Base-by-base conservation (phyloP, 2,113 vertebrate species). In the Macquaria ambigua region DNA sequence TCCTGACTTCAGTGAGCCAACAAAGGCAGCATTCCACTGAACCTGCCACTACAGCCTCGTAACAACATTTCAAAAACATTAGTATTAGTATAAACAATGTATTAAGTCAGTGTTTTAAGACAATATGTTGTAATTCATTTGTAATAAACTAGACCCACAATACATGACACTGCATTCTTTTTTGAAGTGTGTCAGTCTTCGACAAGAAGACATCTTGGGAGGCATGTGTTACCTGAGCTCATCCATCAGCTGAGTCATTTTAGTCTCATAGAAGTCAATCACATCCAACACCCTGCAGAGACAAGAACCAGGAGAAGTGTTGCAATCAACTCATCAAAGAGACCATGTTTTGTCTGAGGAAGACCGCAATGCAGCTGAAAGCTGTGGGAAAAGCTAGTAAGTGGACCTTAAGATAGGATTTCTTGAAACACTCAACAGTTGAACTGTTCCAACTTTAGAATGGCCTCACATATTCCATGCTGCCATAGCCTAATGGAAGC, bases 221-320 rank as follows among this genome's bases (percentile, higher is more conserved):
- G 8, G 6, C 5, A 3, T 11, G 20, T 6, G 43, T 77, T 92
- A 97, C 97, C 96, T 97, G 77, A 96, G 83, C 46, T 95, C 94
- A 58, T 94, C 92, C 67, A 87, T 92, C 64, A 97, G 84, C 77
- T 92, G 95, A 74, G 91, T 92, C 82, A 97, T 94, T 84, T 96
- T 95, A 74, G 93, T 93, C 90, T 98, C 97, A 59, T 97, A 98
- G 82, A 96, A 95, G 86, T 96, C 96, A 68, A 98, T 97, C 34
- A 98, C 91, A 72, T 94, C 97, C 93, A 97, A 90, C 81, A 97
- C 93, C 91, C 97, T 98, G 92, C 48, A 91, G 85, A 91, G 0
- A 46, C 85, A 59, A 77, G 25, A 55, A 61, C 7, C 6, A 50
- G 7, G 21, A 64, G 16, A 48, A 18, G 43, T 59, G 37, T 6